phyloP scores from a whole-genome alignment of 2,888 invertebrate species.

The Mythimna vitellina region DNA sequence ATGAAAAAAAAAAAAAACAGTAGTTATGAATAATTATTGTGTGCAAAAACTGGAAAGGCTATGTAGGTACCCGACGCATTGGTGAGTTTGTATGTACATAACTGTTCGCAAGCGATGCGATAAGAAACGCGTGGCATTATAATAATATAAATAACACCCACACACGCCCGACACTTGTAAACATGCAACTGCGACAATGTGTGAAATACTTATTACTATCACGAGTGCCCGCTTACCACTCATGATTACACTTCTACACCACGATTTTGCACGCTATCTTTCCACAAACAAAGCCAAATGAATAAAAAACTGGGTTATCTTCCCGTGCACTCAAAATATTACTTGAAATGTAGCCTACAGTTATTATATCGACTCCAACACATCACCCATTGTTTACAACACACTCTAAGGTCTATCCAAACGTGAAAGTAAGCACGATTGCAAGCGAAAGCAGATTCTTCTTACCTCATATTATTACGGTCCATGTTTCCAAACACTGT shows the following conservation, averaged over 20 bases:
- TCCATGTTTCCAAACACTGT: conserved; percentile 80
- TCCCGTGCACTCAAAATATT: conserved; percentile 22
- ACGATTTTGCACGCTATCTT: conserved; percentile 45
- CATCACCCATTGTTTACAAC: conserved; percentile 27
- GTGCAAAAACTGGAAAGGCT: background rate
- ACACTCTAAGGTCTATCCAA: conserved; percentile 39
- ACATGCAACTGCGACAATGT: conserved; percentile 50
- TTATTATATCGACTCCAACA: background rate
- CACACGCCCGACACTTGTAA: conserved; percentile 54
- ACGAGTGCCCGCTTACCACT: conserved; percentile 38
- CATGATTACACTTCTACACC: conserved; percentile 39
- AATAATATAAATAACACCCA: conserved; percentile 67
- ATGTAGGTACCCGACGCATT: conserved; percentile 8
- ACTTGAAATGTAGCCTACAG: conserved; percentile 5
- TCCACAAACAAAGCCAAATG: conserved; percentile 51
- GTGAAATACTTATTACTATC: conserved; percentile 27
- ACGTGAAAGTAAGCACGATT: conserved; percentile 63
- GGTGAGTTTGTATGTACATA: conserved; percentile 32
- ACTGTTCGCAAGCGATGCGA: conserved; percentile 48
- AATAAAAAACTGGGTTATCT: conserved; percentile 45
- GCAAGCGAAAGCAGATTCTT: conserved; percentile 74
- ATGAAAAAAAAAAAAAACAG: background rate
- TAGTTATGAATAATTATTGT: background rate
- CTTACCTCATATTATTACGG: conserved; percentile 88
- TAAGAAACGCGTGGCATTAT: conserved; percentile 65